Percentiles rank a stretch among this genome's conserved stretches.
Evolutionary conservation across 2,888 invertebrate genomes (phyloP).

Genomic region (Tubulanus polymorphus): DNA sequence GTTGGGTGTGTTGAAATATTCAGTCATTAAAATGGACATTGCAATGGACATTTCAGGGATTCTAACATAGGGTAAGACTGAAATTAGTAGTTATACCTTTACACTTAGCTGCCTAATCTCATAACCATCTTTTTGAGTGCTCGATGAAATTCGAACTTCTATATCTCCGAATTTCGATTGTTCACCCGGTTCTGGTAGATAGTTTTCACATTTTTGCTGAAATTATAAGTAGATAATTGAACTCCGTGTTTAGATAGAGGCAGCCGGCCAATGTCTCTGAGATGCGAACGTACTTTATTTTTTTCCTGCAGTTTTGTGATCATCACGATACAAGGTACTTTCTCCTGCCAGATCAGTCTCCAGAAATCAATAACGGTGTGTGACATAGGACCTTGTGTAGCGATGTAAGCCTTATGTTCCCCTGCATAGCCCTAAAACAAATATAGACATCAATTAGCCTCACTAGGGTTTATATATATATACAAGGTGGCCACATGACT

Average conservation of each 20-base stretch:
- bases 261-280: too few relatives aligned
- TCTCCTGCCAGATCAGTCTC: conserved; percentile 73
- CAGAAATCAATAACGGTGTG: conserved; percentile 89
- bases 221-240: too few relatives aligned
- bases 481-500: too few relatives aligned
- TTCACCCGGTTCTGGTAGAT: conserved; percentile 64
- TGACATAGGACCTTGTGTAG: conserved; percentile 86
- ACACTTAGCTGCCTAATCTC: conserved; percentile 58
- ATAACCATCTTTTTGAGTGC: conserved; percentile 58
- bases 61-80: too few relatives aligned
- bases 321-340: conserved; percentile 72
- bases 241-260: too few relatives aligned
- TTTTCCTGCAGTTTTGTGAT: conserved; percentile 84
- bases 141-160: conserved; percentile 56
- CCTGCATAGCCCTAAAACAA: conserved; percentile 77
- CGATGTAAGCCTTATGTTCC: conserved; percentile 80
- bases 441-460: too few relatives aligned
- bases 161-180: conserved; percentile 54
- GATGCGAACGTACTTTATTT: conserved; percentile 54
- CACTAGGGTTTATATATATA: too few relatives aligned
- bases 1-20: too few relatives aligned
- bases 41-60: too few relatives aligned
- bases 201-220: conserved; percentile 82
- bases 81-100: too few relatives aligned
- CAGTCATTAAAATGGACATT: too few relatives aligned